Evolutionary conservation across 1,140 invertebrate genomes (phyloP).

Genomic region (Penaeus indicus): DNA sequence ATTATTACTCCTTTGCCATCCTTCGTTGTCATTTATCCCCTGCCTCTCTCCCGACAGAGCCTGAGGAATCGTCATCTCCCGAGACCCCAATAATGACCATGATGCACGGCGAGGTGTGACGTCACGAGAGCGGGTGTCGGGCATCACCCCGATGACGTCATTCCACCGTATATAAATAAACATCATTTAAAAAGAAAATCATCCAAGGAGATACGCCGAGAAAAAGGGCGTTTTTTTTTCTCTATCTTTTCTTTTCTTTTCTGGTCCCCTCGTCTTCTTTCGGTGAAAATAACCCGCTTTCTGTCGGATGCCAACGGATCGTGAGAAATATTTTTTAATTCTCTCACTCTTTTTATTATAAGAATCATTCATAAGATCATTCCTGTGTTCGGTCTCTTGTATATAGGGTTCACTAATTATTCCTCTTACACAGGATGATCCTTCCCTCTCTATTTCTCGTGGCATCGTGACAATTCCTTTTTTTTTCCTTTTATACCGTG

Average conservation of each 20-base stretch:
- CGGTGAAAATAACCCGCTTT: neutral
- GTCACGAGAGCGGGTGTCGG: conserved; percentile 50
- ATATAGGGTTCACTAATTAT: too few relatives aligned
- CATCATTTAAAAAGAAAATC: neutral
- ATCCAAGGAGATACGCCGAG: neutral
- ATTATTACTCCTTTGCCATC: neutral
- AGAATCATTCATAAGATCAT: too few relatives aligned
- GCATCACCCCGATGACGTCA: conserved; percentile 42
- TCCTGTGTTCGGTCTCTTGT: too few relatives aligned
- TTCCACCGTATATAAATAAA: neutral
- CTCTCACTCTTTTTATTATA: neutral
- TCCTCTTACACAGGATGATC: too few relatives aligned
- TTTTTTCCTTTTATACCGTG: too few relatives aligned
- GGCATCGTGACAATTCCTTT: too few relatives aligned
- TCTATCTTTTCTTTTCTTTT: neutral
- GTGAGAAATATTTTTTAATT: neutral
- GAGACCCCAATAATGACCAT: conserved; percentile 64
- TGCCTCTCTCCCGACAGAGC: conserved; percentile 44
- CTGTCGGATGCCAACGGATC: neutral
- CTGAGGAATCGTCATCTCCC: conserved; percentile 64
- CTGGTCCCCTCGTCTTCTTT: neutral
- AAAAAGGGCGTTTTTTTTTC: neutral
- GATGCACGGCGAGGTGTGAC: conserved; percentile 66
- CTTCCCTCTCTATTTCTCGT: too few relatives aligned
- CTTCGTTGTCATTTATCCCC: neutral